These are phyloP conservation scores for Phocoena sinus DNA, from an alignment of 2,113 vertebrate genomes.

Conservation along the genomic window DNA sequence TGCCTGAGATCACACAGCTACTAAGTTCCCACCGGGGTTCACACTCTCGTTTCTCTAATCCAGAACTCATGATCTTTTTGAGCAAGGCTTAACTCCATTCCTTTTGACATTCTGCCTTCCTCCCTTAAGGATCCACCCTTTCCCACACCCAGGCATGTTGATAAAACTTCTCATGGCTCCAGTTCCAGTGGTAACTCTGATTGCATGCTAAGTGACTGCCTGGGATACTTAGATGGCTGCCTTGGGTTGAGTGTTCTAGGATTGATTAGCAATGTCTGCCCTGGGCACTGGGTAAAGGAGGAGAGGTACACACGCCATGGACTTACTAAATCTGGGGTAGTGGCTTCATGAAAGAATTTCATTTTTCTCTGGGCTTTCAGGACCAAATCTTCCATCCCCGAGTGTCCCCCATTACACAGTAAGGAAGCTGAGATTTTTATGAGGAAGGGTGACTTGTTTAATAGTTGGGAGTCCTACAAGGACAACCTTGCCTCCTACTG, in stretches of 20 bases:
- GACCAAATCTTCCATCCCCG: not conserved
- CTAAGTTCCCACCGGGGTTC: not conserved
- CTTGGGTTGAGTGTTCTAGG: not conserved
- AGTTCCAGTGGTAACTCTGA: not conserved
- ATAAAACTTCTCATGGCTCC: not conserved
- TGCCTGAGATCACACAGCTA: not conserved
- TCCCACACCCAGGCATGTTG: not conserved
- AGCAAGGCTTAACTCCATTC: too few relatives aligned
- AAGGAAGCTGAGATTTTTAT: not conserved
- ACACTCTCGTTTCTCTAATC: not conserved
- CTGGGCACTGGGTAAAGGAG: not conserved
- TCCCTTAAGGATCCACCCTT: not conserved
- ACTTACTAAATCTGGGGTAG: not conserved
- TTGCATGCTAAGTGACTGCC: not conserved
- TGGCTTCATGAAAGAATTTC: not conserved
- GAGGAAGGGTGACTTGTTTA: not conserved
- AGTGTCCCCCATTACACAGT: not conserved
- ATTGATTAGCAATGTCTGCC: slow-evolving; percentile 53
- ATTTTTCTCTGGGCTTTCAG: not conserved
- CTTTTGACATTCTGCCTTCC: not conserved
- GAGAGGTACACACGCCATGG: accelerated
- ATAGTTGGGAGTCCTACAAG: not conserved
- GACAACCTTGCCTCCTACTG: not conserved
- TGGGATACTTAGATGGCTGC: not conserved
- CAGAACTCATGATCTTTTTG: not conserved